Evolutionary conservation across 35 echinoderm and acorn worm species (phyloP).

Genomic region (Eucidaris tribuloides): DNA sequence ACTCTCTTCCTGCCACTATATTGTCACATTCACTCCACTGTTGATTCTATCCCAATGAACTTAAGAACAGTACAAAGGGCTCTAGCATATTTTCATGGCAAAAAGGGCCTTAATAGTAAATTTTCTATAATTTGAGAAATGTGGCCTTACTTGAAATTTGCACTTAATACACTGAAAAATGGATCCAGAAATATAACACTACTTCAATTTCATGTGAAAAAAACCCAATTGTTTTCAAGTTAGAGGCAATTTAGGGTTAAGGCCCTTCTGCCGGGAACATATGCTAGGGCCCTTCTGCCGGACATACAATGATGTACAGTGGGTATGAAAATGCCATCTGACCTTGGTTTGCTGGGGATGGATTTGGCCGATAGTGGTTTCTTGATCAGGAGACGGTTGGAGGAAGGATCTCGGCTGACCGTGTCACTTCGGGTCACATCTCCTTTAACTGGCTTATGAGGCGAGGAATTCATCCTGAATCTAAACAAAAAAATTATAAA

Average conservation of each 20-base stretch:
- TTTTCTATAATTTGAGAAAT: too few species aligned
- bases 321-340: not conserved
- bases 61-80: too few species aligned
- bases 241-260: too few species aligned
- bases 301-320: not conserved
- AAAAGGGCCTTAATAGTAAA: too few species aligned
- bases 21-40: too few species aligned
- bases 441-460: not conserved
- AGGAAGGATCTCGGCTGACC: not conserved
- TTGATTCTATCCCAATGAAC: too few species aligned
- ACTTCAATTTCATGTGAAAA: too few species aligned
- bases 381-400: slow-evolving; percentile 30
- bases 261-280: too few species aligned
- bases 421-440: slow-evolving; percentile 13
- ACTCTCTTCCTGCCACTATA: too few species aligned
- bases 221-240: too few species aligned
- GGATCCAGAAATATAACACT: not conserved
- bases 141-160: too few species aligned
- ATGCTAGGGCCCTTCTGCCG: not conserved
- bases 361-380: slow-evolving; percentile 61
- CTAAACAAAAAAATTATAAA: slow-evolving; percentile 3
- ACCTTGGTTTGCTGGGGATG: slow-evolving; percentile 88
- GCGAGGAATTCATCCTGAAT: slow-evolving; percentile 28
- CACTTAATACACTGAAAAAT: not conserved
- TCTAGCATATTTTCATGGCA: too few species aligned